Conservation (phyloP, 2,797 vertebrate genomes). For the Enteromius treurensis region DNA sequence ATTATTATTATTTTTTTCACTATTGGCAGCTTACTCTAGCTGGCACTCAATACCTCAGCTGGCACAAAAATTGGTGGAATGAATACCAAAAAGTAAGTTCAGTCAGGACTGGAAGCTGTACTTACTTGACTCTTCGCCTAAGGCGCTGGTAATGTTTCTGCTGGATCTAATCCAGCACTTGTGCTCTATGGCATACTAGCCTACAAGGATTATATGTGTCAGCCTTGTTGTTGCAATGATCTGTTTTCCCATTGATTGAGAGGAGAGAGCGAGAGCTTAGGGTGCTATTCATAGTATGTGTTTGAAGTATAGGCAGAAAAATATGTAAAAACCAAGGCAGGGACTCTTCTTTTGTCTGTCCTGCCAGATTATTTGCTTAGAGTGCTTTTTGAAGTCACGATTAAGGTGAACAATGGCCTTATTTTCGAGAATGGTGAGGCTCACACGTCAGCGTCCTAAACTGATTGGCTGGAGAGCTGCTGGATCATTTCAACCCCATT, state of each 20-base stretch:
- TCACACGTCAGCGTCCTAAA: slow-evolving; percentile 64
- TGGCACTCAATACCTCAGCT: slow-evolving; percentile 36
- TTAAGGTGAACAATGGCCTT: slow-evolving; percentile 57
- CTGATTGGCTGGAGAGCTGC: slow-evolving; percentile 61
- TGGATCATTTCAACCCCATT: slow-evolving; percentile 62
- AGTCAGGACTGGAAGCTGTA: slow-evolving; percentile 44
- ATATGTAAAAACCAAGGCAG: slow-evolving; percentile 41
- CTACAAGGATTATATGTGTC: slow-evolving; percentile 56
- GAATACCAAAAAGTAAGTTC: slow-evolving; percentile 48
- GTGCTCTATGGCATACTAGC: slow-evolving; percentile 49
- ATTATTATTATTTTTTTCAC: slow-evolving; percentile 1
- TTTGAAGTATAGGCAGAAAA: slow-evolving; percentile 42
- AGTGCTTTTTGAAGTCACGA: slow-evolving; percentile 58
- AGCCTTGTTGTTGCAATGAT: slow-evolving; percentile 56
- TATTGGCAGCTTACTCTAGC: slow-evolving; percentile 33
- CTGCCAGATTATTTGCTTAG: slow-evolving; percentile 55
- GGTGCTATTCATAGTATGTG: slow-evolving; percentile 38
- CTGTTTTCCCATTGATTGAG: slow-evolving; percentile 47
- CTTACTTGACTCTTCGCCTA: slow-evolving; percentile 51
- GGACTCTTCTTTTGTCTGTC: slow-evolving; percentile 58
- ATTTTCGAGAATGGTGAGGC: slow-evolving; percentile 61
- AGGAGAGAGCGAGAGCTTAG: slow-evolving; percentile 28
- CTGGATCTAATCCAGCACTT: slow-evolving; percentile 57
- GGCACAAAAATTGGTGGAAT: slow-evolving; percentile 37
- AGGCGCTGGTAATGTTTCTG: slow-evolving; percentile 58